These are phyloP conservation scores for Theocolax elegans DNA, from an alignment of 1,140 invertebrate species.

Conservation along the genomic window DNA sequence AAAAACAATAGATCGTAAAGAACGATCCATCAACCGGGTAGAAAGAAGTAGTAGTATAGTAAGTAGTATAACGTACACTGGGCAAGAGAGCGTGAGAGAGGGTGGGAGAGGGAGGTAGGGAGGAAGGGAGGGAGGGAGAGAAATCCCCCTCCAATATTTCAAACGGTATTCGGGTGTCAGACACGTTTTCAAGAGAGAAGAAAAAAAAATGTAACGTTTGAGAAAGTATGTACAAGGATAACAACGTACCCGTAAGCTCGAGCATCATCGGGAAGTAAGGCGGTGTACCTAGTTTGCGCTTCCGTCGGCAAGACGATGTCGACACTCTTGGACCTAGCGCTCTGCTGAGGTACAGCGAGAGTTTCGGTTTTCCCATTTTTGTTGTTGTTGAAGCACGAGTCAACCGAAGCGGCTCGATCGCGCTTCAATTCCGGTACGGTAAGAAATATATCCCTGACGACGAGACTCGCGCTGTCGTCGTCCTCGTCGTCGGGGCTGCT, in stretches of 20 bases:
- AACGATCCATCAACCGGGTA: too few species aligned
- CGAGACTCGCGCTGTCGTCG: slow-evolving; percentile 60
- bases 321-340: slow-evolving; percentile 85
- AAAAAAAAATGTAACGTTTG: slow-evolving; percentile 41
- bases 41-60: too few species aligned
- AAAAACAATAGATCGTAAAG: too few species aligned
- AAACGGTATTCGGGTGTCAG: too few species aligned
- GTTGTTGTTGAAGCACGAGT: slow-evolving; percentile 80
- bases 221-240: too few species aligned
- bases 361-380: slow-evolving; percentile 77
- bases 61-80: too few species aligned
- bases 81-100: too few species aligned
- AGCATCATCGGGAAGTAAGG: slow-evolving; percentile 66
- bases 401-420: slow-evolving; percentile 85
- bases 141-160: too few species aligned
- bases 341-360: slow-evolving; percentile 76
- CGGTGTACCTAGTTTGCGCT: slow-evolving; percentile 85
- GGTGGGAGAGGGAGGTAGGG: too few species aligned
- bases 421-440: slow-evolving; percentile 84
- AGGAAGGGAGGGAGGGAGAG: too few species aligned
- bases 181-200: not conserved
- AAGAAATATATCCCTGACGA: slow-evolving; percentile 80
- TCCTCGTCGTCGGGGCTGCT: slow-evolving; percentile 58
- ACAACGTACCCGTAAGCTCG: too few species aligned
- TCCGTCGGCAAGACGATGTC: slow-evolving; percentile 91